These are phyloP conservation scores for Allygus modestus DNA, from an alignment of 2,888 invertebrate genomes.

Conservation along the genomic window DNA sequence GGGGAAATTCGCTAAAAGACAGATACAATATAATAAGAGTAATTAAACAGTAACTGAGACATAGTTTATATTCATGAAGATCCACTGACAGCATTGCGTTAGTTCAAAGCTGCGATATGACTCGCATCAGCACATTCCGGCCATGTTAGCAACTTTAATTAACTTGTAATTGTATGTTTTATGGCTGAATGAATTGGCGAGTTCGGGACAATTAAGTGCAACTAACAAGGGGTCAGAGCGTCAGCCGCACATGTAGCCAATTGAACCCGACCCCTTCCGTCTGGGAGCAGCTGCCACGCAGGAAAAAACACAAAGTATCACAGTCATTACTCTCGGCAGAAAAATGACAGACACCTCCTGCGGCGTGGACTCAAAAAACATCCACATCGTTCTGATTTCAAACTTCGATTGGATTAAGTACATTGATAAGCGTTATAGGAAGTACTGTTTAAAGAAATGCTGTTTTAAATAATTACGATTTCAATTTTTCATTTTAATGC, in stretches of 20 bases:
- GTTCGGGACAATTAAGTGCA: constrained; percentile 17
- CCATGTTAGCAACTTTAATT: not conserved
- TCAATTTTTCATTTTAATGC: no score
- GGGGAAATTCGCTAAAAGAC: no score
- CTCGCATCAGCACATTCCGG: not conserved
- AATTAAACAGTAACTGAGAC: no score
- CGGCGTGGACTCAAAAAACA: not conserved
- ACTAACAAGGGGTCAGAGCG: not conserved
- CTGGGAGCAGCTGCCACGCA: constrained; percentile 4
- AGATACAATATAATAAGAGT: no score
- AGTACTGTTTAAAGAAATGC: no score
- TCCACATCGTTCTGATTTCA: no score
- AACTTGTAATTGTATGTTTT: constrained; percentile 18
- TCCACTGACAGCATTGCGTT: no score
- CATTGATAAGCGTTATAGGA: no score
- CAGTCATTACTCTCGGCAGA: constrained; percentile 8
- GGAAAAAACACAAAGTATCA: constrained; percentile 4
- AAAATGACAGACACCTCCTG: constrained; percentile 23
- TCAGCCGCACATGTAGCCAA: constrained; percentile 16
- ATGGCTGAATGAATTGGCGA: constrained; percentile 38
- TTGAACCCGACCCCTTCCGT: not conserved
- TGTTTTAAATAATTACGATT: no score
- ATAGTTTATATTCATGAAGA: no score
- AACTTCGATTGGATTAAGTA: no score
- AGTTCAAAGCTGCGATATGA: no score